Evolutionary conservation across 2,888 invertebrate species (phyloP), one percentile per base, ranked within the genome.

Genomic region (Lepetodrilus schrolli): DNA sequence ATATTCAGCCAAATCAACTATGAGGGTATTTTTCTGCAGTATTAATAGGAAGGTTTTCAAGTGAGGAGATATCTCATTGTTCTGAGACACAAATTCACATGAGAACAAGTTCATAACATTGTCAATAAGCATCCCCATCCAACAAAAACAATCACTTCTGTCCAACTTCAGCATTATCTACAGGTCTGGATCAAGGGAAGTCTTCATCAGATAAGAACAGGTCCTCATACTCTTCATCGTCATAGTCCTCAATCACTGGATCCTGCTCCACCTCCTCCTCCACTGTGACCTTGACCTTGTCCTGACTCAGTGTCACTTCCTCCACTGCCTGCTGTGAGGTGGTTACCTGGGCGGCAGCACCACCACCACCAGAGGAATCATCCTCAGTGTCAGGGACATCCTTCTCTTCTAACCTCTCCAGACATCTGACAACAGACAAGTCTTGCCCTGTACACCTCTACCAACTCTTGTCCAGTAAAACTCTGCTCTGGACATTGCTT

Each of bases 191-290:
- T 34, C 43, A 48, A 26, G 43, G 21, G 21, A 70, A 38, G 8
- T 23, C 26, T 3, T 36, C 43, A 48, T 34, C 47, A 21, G 48
- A 70, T 4, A 48, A 23, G n/a, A 70, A 70, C 48, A 49, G 17
- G 20, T 38, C 48, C 2, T 38, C 75, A 43, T 58, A 66, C 23
- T 66, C 73, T 8, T 50, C 34, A 66, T 84, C 82, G 74, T 86
- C 84, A 82, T 78, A 86, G 38, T 86, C 86, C 51, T 85, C 85
- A 66, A 86, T 86, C n/a, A 76, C 75, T 65, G 80, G 75, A 43
- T 85, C 84, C 30, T 83, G 79, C 2, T 86, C 84, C 17, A 81
- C 82, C 47, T 82, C 80, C 34, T 78, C 78, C 26, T 78, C 78
- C 26, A 78, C 78, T 66, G 75, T 76, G 43, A 73, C 70, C 48